A percentile compares a stretch with the other conserved stretches of the same genome.
phyloP scores from a whole-genome alignment of 2,888 invertebrate genomes.

The Xestoiulus laeticollis region DNA sequence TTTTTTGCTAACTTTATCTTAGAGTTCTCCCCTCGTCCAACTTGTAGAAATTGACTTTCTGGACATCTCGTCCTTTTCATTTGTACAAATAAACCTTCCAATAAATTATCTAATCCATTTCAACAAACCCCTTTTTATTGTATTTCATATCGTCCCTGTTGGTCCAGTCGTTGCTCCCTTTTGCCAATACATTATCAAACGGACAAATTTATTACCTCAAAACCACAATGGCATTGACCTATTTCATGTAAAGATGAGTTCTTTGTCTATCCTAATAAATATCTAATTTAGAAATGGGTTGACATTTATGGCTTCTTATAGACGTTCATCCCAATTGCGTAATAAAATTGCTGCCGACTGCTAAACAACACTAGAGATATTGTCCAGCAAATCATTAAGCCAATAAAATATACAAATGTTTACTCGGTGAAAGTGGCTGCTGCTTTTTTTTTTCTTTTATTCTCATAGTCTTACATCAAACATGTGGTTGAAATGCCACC shows the following conservation, averaged over 20 bases:
- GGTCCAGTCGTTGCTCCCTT: not conserved
- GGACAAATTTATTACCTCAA: not conserved
- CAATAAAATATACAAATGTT: not conserved
- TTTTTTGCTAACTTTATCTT: too few species aligned
- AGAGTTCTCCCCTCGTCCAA: too few species aligned
- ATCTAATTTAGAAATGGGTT: constrained; percentile 18
- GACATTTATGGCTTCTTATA: constrained; percentile 20
- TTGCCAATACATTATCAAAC: not conserved
- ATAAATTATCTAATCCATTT: constrained; percentile 15
- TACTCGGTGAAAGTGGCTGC: not conserved
- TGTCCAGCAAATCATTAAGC: not conserved
- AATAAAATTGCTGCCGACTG: not conserved
- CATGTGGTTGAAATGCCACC: not conserved
- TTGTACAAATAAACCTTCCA: not conserved
- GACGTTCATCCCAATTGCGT: not conserved
- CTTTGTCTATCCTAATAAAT: constrained; percentile 12
- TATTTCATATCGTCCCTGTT: not conserved
- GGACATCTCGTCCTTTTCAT: not conserved
- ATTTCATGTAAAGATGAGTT: not conserved
- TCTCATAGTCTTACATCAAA: not conserved
- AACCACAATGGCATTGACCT: not conserved
- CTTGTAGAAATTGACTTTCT: not conserved
- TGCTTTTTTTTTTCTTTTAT: too few species aligned
- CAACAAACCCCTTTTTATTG: not conserved
- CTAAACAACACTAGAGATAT: not conserved